Conservation (phyloP, 1,140 invertebrate species). For the Choristoneura fumiferana region DNA sequence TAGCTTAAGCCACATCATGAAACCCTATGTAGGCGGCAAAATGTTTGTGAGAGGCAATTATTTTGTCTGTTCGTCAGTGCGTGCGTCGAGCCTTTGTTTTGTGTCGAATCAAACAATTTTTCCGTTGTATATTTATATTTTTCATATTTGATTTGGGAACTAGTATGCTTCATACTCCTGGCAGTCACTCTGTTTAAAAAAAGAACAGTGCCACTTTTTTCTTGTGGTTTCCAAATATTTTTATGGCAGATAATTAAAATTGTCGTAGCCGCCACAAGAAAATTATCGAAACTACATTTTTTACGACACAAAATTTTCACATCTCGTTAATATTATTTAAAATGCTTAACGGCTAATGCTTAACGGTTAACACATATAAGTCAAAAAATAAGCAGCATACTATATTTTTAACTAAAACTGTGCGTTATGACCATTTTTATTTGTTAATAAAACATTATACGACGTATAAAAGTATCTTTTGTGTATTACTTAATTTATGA, state of each 20-base stretch:
- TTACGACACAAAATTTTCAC: too few relatives aligned
- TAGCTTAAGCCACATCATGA: constrained; percentile 24
- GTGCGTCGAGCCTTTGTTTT: constrained; percentile 32
- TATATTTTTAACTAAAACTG: not conserved
- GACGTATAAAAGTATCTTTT: constrained; percentile 4
- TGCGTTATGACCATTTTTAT: constrained; percentile 12
- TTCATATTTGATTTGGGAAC: constrained; percentile 6
- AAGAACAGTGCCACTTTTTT: too few relatives aligned
- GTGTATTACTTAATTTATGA: constrained; percentile 7
- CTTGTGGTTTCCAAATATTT: too few relatives aligned
- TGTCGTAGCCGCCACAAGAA: too few relatives aligned
- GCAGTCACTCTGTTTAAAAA: too few relatives aligned
- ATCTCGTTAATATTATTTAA: too few relatives aligned
- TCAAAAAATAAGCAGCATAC: too few relatives aligned
- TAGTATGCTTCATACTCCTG: too few relatives aligned
- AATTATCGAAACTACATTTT: too few relatives aligned
- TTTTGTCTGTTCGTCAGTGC: constrained; percentile 48
- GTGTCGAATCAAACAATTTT: constrained; percentile 19
- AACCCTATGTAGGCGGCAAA: constrained; percentile 42
- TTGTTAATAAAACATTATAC: constrained; percentile 14
- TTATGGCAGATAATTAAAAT: too few relatives aligned
- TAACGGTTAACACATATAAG: too few relatives aligned
- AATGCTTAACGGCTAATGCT: too few relatives aligned
- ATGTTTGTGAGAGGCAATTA: constrained; percentile 51
- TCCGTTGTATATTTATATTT: constrained; percentile 1